phyloP scores from a whole-genome alignment of 2,797 vertebrate genomes.

The Eulemur mongoz region DNA sequence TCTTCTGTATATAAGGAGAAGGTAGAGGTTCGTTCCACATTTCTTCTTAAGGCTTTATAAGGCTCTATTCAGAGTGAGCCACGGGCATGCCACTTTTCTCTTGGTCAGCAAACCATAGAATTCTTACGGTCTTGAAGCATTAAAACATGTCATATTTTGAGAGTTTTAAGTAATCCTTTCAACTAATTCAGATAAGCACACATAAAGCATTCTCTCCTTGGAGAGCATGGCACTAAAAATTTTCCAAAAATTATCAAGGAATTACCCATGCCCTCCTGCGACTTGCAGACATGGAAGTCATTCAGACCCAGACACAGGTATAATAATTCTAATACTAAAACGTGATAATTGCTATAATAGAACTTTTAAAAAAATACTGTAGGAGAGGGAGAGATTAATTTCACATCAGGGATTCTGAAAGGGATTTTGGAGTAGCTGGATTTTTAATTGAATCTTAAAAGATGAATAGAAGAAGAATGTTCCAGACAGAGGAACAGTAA shows the following conservation, averaged over 20 bases:
- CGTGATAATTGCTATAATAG: not conserved
- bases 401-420: not conserved
- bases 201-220: not conserved
- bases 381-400: not conserved
- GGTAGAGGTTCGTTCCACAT: not conserved
- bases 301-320: not conserved
- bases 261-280: not conserved
- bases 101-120: constrained; percentile 13
- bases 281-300: not conserved
- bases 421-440: not conserved
- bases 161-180: constrained; percentile 11
- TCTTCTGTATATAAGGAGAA: not conserved
- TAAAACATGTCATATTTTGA: not conserved
- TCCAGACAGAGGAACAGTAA: not conserved
- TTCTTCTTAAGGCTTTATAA: not conserved
- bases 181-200: constrained; percentile 7
- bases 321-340: constrained; percentile 12
- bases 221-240: not conserved
- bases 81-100: not conserved
- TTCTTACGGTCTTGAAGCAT: not conserved
- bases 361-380: not conserved
- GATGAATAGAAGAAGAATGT: constrained; percentile 15
- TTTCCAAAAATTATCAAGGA: constrained; percentile 20
- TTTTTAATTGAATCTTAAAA: constrained; percentile 52
- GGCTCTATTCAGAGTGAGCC: not conserved